Percentiles rank a stretch among this genome's conserved stretches.
Evolutionary conservation across 2,113 vertebrate genomes (phyloP).

Genomic region (Lophochroa leadbeateri): DNA sequence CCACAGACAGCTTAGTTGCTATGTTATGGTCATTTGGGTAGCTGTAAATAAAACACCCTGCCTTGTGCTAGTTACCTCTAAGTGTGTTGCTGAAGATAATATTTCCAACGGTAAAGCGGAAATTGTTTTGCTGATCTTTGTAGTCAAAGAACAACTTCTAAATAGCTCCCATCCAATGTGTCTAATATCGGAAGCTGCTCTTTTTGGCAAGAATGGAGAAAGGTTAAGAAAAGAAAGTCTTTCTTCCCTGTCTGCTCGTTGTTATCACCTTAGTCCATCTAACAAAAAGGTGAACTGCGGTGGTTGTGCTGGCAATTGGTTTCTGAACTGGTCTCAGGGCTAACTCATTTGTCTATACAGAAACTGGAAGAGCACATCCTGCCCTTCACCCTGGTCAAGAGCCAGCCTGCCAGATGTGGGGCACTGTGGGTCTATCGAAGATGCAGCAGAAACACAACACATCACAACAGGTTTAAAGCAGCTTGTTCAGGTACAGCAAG

Average conservation of each 20-base stretch:
- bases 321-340: not conserved
- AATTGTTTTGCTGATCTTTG: not conserved
- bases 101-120: not conserved
- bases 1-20: not conserved
- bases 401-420: not conserved
- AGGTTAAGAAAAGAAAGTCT: not conserved
- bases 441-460: fast-evolving
- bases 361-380: not conserved
- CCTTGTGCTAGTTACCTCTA: too few relatives aligned
- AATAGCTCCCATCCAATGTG: not conserved
- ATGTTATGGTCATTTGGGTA: not conserved
- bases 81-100: not conserved
- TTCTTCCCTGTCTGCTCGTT: not conserved
- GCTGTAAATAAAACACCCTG: not conserved
- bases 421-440: fast-evolving
- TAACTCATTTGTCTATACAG: not conserved
- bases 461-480: not conserved
- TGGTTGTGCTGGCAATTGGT: not conserved
- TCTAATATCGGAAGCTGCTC: not conserved
- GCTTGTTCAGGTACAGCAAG: not conserved
- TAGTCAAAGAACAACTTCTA: not conserved
- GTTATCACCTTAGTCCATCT: not conserved
- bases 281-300: not conserved
- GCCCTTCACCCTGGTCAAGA: not conserved
- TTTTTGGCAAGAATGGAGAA: not conserved